These are phyloP conservation scores for Dendroctonus ponderosae DNA, from an alignment of 1,140 invertebrate species.

Conservation along the genomic window DNA sequence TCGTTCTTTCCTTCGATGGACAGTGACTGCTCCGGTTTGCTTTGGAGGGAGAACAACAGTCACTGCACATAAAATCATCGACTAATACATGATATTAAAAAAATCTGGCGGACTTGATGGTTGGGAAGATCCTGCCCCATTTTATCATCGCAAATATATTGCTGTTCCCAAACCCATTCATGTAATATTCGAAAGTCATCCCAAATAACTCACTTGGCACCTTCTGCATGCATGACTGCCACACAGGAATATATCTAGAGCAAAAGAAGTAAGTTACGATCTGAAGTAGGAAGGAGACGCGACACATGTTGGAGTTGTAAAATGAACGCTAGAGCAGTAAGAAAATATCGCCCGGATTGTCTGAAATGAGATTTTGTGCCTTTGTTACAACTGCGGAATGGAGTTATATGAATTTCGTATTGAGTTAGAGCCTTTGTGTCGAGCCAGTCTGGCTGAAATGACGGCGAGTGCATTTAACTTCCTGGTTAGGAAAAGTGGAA, in stretches of 20 bases:
- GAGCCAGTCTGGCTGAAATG: neutral
- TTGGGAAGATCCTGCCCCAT: no score
- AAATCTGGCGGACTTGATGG: no score
- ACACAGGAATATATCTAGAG: conserved; percentile 11
- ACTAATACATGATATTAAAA: no score
- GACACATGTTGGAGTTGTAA: conserved; percentile 31
- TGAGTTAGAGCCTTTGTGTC: conserved; percentile 7
- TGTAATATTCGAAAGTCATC: no score
- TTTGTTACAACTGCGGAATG: conserved; percentile 13
- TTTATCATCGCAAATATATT: no score
- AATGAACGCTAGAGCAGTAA: conserved; percentile 17
- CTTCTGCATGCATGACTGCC: neutral
- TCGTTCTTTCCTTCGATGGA: no score
- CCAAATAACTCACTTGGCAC: no score
- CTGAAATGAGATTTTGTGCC: conserved; percentile 10
- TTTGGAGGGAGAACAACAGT: no score
- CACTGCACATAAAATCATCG: no score
- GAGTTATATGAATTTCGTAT: conserved; percentile 16
- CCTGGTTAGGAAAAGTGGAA: neutral
- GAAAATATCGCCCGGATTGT: conserved; percentile 22
- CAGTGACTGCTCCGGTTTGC: no score
- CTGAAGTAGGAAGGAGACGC: conserved; percentile 11
- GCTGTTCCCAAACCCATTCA: no score
- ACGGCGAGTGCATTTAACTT: conserved; percentile 2
- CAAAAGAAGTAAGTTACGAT: conserved; percentile 18